Base-by-base conservation (phyloP, 2,113 vertebrate genomes). In the Mormoops blainvillei region DNA sequence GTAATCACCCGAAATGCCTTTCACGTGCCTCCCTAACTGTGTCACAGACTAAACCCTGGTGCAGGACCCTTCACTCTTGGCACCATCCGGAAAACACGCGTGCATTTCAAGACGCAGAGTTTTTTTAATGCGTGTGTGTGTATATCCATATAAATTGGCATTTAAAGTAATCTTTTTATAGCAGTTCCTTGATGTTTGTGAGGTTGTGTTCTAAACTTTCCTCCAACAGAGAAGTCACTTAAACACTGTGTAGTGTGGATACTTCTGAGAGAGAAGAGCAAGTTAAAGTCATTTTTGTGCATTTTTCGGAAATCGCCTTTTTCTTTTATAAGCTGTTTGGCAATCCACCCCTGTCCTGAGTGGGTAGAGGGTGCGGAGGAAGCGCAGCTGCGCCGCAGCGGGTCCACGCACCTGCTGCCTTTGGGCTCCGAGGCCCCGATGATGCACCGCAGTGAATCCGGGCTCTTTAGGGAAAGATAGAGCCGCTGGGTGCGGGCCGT, bases 1-100 rank as follows among this genome's bases (percentile, higher is more conserved):
- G 91, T 65, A 92, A 56, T 88, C 77, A 50, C 71, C 41, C 67
- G 61, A 95, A 95, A 94, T 94, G 71, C 54, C 81, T 86, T 96
- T 95, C 93, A 81, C 94, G 88, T 92, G 68, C 70, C 83, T 87
- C 12, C 52, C 54, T 92, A 61, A 86, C 87, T 86, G 89, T 91
- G 74, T 82, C 63, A 76, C 48, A 82, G 84, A 67, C 70, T 50
- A 41, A 87, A 58, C 52, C n/a, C 52, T 77, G 54, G 54, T 28
- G 8, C 36, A 89, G 74, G 89, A 84, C 63, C n/a, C 26, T 73
- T 87, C 7, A 41, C 58, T 73, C 50, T 28, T 45, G 87, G 89
- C 82, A 85, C 91, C 87, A 90, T 43, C 70, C 76, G 54, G 84
- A 91, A 92, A 94, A 87, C 61, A 82, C 43, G n/a, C 48, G 61